A percentile compares a stretch with the other conserved stretches of the same genome.
These are phyloP conservation scores for Aphyosemion australe DNA, from an alignment of 2,113 vertebrate species.

Conservation along the genomic window DNA sequence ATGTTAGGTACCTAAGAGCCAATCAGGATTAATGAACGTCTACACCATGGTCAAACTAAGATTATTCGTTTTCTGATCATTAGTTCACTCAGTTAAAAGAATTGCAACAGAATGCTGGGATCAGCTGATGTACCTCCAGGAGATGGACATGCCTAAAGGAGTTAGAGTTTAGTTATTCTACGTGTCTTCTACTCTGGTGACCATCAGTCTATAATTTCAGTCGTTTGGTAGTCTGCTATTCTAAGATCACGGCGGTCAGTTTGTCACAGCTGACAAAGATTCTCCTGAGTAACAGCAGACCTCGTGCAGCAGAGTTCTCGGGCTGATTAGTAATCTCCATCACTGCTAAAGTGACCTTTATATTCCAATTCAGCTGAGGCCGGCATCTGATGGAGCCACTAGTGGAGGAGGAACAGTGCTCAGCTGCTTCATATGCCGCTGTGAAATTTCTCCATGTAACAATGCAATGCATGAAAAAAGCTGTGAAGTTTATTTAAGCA, in stretches of 20 bases:
- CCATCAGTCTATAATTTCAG: neutral
- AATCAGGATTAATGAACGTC: neutral
- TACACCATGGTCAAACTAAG: no score
- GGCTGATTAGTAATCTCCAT: conserved; percentile 22
- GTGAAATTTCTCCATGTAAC: neutral
- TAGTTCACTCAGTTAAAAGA: no score
- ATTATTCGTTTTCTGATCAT: no score
- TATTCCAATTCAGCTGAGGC: conserved; percentile 9
- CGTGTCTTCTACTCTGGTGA: no score
- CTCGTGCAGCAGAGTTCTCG: neutral
- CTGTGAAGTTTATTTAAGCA: neutral
- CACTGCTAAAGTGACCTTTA: conserved; percentile 1
- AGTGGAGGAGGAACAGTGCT: neutral
- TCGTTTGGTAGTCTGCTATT: no score
- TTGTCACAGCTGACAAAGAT: neutral
- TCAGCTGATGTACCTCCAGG: neutral
- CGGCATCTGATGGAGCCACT: conserved; percentile 4
- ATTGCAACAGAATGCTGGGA: no score
- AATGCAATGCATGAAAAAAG: neutral
- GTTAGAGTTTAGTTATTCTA: neutral
- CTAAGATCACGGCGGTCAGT: neutral
- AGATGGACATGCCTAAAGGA: neutral
- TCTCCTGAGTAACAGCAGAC: conserved; percentile 1
- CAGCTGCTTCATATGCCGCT: neutral
- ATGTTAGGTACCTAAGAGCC: neutral